Evolutionary conservation across 92 coral and sea anemone genomes (phyloP).

Genomic region (Ricordea florida): DNA sequence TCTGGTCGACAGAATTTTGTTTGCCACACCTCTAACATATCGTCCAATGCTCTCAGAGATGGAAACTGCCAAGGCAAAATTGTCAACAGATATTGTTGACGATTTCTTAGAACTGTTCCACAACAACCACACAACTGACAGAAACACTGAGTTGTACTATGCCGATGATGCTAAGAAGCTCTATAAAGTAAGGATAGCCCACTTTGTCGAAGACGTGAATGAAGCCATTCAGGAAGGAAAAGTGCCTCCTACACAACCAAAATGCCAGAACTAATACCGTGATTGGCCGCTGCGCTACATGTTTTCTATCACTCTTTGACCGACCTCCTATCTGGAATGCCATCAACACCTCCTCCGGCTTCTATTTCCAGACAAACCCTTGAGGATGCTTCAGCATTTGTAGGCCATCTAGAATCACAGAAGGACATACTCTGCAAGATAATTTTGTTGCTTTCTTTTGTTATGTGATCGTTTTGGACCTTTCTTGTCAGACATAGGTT

Average conservation of each 20-base stretch:
- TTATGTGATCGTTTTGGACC: too few relatives aligned
- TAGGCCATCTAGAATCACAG: slow-evolving; percentile 52
- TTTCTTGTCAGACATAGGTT: too few relatives aligned
- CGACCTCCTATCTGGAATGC: slow-evolving; percentile 38
- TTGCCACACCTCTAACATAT: not conserved
- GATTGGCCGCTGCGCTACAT: slow-evolving; percentile 11
- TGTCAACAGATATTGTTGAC: not conserved
- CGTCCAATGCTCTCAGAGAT: not conserved
- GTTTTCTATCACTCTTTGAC: slow-evolving; percentile 53
- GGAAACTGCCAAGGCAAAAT: not conserved
- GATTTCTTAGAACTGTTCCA: not conserved
- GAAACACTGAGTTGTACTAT: not conserved
- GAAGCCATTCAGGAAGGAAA: not conserved
- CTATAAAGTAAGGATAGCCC: not conserved
- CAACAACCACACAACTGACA: not conserved
- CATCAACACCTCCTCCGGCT: slow-evolving; percentile 18
- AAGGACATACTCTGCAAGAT: slow-evolving; percentile 21
- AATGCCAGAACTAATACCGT: not conserved
- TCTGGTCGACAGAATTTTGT: not conserved
- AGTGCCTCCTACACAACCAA: not conserved
- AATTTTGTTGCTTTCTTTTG: too few relatives aligned
- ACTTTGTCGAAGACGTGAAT: not conserved
- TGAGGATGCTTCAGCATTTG: slow-evolving; percentile 33
- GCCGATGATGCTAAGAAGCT: not conserved
- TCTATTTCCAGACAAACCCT: slow-evolving; percentile 39